Conservation (phyloP, 2,113 vertebrate genomes). For the Neogale vison region DNA sequence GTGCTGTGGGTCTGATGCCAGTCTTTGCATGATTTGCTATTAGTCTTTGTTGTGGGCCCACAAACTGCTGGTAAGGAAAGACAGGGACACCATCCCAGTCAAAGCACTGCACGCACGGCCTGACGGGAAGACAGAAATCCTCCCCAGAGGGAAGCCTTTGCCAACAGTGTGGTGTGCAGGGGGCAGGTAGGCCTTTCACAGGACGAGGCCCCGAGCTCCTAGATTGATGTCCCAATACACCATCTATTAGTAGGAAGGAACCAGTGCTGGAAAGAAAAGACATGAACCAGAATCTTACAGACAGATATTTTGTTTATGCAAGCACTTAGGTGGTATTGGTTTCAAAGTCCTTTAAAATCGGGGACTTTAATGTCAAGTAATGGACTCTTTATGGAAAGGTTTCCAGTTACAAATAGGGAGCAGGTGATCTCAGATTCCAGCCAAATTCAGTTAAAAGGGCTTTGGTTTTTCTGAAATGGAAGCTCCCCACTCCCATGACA, state of each 20-base stretch:
- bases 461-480: conserved; percentile 39
- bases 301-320: conserved; percentile 12
- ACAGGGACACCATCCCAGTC: background rate
- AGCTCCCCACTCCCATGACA: background rate
- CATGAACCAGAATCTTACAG: background rate
- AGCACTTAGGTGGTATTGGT: conserved; percentile 12
- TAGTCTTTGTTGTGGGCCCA: background rate
- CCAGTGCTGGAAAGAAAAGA: background rate
- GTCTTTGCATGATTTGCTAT: background rate
- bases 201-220: background rate
- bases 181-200: background rate
- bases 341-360: conserved; percentile 59
- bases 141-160: background rate
- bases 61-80: background rate
- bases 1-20: background rate
- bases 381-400: conserved; percentile 59
- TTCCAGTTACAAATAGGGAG: conserved; percentile 58
- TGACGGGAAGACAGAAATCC: background rate
- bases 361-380: conserved; percentile 44
- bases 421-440: conserved; percentile 57
- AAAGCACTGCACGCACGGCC: background rate
- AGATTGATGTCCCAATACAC: background rate
- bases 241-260: background rate
- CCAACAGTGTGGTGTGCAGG: background rate
- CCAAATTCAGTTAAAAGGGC: conserved; percentile 45